These are phyloP conservation scores for Apamea sordens DNA, from an alignment of 2,888 invertebrate species.

Conservation along the genomic window DNA sequence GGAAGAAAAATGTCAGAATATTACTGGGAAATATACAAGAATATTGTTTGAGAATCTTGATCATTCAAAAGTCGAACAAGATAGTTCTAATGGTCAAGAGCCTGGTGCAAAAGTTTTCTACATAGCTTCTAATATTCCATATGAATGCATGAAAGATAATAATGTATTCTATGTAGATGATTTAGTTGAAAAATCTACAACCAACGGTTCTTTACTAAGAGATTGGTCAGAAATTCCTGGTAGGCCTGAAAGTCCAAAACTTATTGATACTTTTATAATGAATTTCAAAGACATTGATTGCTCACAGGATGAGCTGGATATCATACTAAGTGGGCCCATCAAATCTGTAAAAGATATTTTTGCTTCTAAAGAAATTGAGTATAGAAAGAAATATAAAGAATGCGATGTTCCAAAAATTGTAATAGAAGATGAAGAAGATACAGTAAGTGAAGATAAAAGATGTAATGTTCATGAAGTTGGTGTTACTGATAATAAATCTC, in stretches of 20 bases:
- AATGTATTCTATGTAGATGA: slow-evolving; percentile 85
- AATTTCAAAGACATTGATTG: slow-evolving; percentile 80
- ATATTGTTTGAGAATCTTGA: slow-evolving; percentile 76
- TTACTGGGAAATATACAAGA: slow-evolving; percentile 81
- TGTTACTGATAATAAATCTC: slow-evolving; percentile 10
- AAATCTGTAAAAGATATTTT: slow-evolving; percentile 74
- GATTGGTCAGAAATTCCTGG: slow-evolving; percentile 92
- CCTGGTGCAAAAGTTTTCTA: slow-evolving; percentile 68
- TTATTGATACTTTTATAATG: slow-evolving; percentile 65
- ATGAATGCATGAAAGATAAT: slow-evolving; percentile 75
- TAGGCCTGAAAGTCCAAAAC: slow-evolving; percentile 89
- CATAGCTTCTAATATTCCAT: slow-evolving; percentile 77
- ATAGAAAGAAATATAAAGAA: slow-evolving; percentile 9
- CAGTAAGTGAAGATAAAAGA: neutral
- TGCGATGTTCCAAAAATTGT: slow-evolving; percentile 19
- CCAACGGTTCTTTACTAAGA: slow-evolving; percentile 89
- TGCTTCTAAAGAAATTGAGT: slow-evolving; percentile 48
- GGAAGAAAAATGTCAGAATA: slow-evolving; percentile 78
- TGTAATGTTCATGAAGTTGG: neutral
- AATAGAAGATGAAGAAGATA: slow-evolving; percentile 20
- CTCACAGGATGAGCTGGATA: slow-evolving; percentile 81
- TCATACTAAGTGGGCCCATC: slow-evolving; percentile 81
- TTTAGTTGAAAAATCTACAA: slow-evolving; percentile 83
- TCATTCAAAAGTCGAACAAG: slow-evolving; percentile 33
- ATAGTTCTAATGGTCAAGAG: slow-evolving; percentile 41